Evolutionary conservation across 2,797 vertebrate genomes (phyloP).

Genomic region (Sebastes elongatus): DNA sequence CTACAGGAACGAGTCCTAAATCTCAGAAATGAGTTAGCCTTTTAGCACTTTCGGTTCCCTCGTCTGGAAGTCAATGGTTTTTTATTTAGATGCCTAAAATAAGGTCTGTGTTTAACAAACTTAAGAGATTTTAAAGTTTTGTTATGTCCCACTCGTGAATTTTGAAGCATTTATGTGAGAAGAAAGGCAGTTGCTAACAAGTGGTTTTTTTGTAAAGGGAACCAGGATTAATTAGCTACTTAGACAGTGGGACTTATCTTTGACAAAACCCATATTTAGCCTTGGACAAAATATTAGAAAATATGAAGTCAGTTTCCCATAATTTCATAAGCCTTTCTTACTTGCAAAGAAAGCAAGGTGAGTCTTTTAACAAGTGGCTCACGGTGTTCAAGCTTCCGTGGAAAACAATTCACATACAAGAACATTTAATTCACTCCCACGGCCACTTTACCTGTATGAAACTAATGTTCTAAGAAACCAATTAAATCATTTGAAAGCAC

Average conservation of each 20-base stretch:
- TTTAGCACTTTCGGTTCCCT: no score
- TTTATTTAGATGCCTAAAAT: no score
- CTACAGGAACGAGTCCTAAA: no score
- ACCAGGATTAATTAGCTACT: background rate
- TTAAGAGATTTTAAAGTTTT: no score
- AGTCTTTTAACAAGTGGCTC: background rate
- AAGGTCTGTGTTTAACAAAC: no score
- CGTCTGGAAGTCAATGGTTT: no score
- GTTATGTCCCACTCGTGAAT: no score
- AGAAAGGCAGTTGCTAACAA: no score
- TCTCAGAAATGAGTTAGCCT: no score
- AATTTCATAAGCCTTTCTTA: background rate
- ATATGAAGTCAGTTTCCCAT: background rate
- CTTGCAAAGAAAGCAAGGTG: background rate
- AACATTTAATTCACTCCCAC: background rate
- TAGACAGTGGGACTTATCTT: background rate
- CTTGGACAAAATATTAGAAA: background rate
- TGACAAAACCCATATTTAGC: background rate
- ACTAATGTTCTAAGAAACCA: background rate
- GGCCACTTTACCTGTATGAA: background rate
- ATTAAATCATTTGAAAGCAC: background rate
- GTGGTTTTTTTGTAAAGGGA: no score
- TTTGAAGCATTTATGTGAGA: no score
- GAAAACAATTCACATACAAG: background rate
- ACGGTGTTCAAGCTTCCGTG: background rate